Evolutionary conservation across 2,888 invertebrate species (phyloP), one percentile per base, ranked within the genome.

Genomic region (Atethmia centrago): DNA sequence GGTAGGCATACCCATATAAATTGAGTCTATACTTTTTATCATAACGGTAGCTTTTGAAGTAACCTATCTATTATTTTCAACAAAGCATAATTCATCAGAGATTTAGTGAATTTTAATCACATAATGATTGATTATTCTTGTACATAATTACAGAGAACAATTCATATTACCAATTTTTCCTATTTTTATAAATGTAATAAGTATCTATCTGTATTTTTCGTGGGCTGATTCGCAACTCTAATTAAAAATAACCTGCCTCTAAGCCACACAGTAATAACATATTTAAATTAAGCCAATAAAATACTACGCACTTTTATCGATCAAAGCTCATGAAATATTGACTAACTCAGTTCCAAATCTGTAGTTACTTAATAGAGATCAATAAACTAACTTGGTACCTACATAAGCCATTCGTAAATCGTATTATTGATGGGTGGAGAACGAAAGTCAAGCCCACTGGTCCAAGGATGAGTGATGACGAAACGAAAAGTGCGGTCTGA

Each of bases 391-490:
- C 53, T 71, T 12, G 49, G 58, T 77, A 82, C 83, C 49, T 62
- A 77, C 58, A 73, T 73, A 79, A 75, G 85, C 55, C 70, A 69
- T 77, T 73, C 62, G 59, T 45, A 62, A 80, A 74, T 61, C 72
- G 68, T 74, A 87, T 79, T 85, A 87, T 85, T 87, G 87, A 87
- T 85, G 67, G 84, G 74, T 84, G 16, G 81, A 87, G 84, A 87
- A 74, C 80, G 86, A 87, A 87, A 87, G 86, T 87, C 84, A 86
- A 80, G 77, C 77, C 67, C 75, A 74, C 49, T 79, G 84, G 84
- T 81, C 83, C 74, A 82, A 69, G 74, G 78, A 87, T 87, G 86
- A 87, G 83, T 83, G 86, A 87, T 87, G 87, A 81, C 76, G 87
- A 80, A 79, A 79, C 77, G 78, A 80, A 82, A 81, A 87, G 86